phyloP scores from a whole-genome alignment of 2,888 invertebrate genomes.

The Prosapia bicincta region DNA sequence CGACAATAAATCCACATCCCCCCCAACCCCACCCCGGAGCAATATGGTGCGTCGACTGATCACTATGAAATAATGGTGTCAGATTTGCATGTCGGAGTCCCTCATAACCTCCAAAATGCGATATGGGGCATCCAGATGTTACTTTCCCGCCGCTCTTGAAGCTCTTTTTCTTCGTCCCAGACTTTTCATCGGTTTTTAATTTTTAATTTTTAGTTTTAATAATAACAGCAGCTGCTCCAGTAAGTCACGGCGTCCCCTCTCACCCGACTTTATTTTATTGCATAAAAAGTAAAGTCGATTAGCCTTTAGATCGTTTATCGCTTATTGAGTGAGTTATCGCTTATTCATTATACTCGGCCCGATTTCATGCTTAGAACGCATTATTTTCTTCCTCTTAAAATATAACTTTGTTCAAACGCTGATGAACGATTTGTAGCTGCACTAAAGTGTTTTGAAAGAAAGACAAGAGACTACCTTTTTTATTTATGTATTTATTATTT shows the following conservation, averaged over 20 bases:
- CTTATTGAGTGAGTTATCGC: no score
- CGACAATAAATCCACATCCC: neutral
- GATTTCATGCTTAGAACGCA: no score
- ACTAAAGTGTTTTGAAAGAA: no score
- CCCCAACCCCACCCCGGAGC: no score
- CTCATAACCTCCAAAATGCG: slow-evolving; percentile 2
- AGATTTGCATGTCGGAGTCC: slow-evolving; percentile 35
- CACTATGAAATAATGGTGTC: slow-evolving; percentile 36
- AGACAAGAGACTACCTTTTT: no score
- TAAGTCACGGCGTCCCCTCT: neutral
- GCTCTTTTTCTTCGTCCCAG: neutral
- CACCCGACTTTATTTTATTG: neutral
- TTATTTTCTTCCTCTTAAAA: no score
- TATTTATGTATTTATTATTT: no score
- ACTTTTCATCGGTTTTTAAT: slow-evolving; percentile 1
- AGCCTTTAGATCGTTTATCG: no score
- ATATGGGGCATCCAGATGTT: neutral
- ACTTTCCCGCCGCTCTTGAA: neutral
- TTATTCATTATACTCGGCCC: no score
- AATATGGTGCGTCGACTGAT: slow-evolving; percentile 30
- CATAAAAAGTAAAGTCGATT: neutral
- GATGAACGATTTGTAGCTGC: no score
- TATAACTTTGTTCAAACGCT: no score
- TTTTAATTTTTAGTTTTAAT: neutral
- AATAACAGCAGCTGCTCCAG: neutral